These are phyloP conservation scores for Thunnus maccoyii DNA, from an alignment of 2,113 vertebrate genomes.

Conservation along the genomic window DNA sequence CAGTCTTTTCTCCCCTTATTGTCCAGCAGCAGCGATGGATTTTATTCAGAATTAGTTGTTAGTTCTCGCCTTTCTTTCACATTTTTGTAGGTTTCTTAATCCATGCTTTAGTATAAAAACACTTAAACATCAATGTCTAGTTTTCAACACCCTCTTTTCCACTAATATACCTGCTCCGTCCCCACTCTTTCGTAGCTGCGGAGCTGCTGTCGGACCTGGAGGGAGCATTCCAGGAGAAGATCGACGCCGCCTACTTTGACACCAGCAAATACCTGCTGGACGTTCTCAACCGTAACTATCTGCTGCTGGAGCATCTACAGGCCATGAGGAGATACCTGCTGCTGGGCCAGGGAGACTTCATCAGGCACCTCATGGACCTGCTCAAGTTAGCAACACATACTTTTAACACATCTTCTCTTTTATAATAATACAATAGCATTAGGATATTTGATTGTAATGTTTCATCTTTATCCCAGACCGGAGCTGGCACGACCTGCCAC, in stretches of 20 bases:
- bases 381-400: constrained; percentile 89
- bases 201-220: constrained; percentile 96
- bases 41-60: no score
- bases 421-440: no score
- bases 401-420: no score
- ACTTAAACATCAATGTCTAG: neutral
- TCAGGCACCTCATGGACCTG: constrained; percentile 98
- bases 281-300: constrained; percentile 95
- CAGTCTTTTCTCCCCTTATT: neutral
- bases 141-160: no score
- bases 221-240: constrained; percentile 96
- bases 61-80: neutral
- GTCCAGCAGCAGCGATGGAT: neutral
- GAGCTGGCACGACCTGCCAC: constrained; percentile 96
- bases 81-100: neutral
- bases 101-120: neutral
- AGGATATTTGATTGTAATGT: neutral
- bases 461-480: constrained; percentile 82
- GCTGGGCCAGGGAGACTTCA: constrained; percentile 98
- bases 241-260: constrained; percentile 96
- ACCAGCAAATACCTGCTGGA: constrained; percentile 97
- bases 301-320: constrained; percentile 96
- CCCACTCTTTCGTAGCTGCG: constrained; percentile 81
- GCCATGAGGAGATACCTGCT: constrained; percentile 97
- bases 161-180: neutral